Conservation (phyloP, 2,888 invertebrate species). For the Tuta absoluta region DNA sequence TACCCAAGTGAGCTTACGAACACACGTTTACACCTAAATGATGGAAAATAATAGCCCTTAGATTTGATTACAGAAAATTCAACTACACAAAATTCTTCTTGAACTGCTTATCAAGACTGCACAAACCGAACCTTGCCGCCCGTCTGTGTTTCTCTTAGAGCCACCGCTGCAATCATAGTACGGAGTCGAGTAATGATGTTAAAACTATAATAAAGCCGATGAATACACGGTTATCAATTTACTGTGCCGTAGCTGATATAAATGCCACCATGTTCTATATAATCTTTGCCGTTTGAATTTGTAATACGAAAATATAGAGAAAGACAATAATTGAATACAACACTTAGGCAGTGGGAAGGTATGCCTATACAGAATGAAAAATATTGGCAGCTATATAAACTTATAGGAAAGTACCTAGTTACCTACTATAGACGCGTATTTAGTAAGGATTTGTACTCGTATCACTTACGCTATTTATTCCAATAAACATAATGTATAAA, state of each 20-base stretch:
- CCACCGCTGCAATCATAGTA: slow-evolving; percentile 32
- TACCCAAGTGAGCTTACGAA: too few species aligned
- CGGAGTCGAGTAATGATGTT: slow-evolving; percentile 24
- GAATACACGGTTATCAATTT: slow-evolving; percentile 7
- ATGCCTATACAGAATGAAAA: too few species aligned
- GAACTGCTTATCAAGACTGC: neutral
- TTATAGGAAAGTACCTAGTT: too few species aligned
- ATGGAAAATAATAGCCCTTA: too few species aligned
- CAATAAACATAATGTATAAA: too few species aligned
- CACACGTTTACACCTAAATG: too few species aligned
- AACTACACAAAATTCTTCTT: too few species aligned
- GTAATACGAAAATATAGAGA: neutral
- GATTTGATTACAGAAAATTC: too few species aligned
- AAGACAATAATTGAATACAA: neutral
- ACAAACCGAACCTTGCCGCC: neutral
- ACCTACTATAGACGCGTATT: too few species aligned
- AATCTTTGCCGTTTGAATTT: slow-evolving; percentile 20
- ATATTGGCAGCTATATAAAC: neutral
- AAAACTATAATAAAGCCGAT: slow-evolving; percentile 17
- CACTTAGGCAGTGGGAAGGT: neutral
- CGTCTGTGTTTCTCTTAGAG: neutral
- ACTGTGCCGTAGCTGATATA: neutral
- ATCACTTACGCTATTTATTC: too few species aligned
- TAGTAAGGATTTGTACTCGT: too few species aligned
- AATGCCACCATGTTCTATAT: slow-evolving; percentile 12